These are phyloP conservation scores for Sciurus vulgaris DNA, from an alignment of 2,797 vertebrate genomes.

Conservation along the genomic window DNA sequence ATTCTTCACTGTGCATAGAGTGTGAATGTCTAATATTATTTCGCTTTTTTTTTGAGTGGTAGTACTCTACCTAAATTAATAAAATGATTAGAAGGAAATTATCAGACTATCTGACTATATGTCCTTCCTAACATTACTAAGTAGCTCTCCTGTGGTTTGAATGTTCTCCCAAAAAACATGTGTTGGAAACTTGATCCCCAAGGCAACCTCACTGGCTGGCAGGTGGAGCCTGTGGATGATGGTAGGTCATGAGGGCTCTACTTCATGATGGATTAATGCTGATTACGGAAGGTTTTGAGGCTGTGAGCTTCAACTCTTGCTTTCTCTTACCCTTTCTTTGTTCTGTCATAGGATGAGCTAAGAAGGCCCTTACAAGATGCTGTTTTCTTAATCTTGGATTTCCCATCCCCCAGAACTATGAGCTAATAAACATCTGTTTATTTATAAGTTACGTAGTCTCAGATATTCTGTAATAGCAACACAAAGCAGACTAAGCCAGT, in stretches of 20 bases:
- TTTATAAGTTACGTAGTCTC: background rate
- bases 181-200: background rate
- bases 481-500: background rate
- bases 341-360: background rate
- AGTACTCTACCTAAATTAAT: background rate
- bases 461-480: background rate
- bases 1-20: background rate
- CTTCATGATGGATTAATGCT: background rate
- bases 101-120: background rate
- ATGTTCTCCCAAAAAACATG: background rate
- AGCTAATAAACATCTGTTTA: background rate
- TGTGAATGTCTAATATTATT: background rate
- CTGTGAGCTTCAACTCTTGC: background rate
- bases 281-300: background rate
- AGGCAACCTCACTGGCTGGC: no score
- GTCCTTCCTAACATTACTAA: background rate
- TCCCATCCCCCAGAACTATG: background rate
- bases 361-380: fast-evolving
- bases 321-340: background rate
- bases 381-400: background rate
- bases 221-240: background rate
- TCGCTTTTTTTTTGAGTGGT: background rate
- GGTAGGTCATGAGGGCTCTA: background rate
- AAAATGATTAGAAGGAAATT: background rate
- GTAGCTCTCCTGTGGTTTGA: background rate